Conservation (phyloP, 2,888 invertebrate species). For the Chloromyia formosa region DNA sequence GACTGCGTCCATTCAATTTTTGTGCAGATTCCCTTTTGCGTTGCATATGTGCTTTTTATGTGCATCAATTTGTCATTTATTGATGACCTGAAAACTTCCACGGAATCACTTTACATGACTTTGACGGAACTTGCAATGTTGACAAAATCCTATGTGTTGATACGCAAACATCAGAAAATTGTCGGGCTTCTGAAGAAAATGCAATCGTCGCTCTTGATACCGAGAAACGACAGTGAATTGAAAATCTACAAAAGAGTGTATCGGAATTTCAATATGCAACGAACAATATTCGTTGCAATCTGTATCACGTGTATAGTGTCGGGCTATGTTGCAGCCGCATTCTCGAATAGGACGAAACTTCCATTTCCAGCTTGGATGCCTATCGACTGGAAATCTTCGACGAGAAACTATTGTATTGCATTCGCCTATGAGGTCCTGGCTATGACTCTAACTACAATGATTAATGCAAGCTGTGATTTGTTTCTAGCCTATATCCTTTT, state of each 20-base stretch:
- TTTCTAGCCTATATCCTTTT: not conserved
- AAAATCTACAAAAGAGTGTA: not conserved
- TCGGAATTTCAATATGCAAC: constrained; percentile 2
- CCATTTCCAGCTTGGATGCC: constrained; percentile 8
- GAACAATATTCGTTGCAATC: not conserved
- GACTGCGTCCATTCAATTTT: not conserved
- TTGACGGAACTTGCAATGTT: constrained; percentile 12
- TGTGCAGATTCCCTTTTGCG: not conserved
- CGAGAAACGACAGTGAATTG: not conserved
- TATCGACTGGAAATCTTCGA: constrained; percentile 1
- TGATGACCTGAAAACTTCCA: not conserved
- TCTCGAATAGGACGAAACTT: not conserved
- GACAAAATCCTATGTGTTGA: not conserved
- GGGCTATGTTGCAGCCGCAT: not conserved
- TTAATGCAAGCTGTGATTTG: not conserved
- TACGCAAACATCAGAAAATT: not conserved
- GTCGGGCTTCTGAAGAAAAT: not conserved
- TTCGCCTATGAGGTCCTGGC: not conserved
- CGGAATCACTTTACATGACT: constrained; percentile 31
- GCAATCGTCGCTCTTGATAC: not conserved
- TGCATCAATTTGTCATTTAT: constrained; percentile 1
- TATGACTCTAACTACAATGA: not conserved
- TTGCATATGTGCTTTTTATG: not conserved
- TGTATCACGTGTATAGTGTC: not conserved
- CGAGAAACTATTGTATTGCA: not conserved